These are phyloP conservation scores for Callospermophilus lateralis DNA, from an alignment of 2,113 vertebrate species.

Conservation along the genomic window DNA sequence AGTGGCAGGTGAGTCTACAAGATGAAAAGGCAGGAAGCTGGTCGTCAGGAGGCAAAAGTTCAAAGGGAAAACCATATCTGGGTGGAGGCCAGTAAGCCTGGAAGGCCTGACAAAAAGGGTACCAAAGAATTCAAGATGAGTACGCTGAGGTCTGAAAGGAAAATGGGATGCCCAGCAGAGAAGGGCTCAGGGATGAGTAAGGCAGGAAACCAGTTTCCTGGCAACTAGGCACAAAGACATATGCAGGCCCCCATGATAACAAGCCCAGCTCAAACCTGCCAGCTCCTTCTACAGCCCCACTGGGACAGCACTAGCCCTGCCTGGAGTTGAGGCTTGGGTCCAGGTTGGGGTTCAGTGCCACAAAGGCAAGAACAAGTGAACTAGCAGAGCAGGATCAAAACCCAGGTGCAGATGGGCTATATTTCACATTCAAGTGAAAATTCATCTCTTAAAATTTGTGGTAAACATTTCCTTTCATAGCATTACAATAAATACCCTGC, in stretches of 20 bases:
- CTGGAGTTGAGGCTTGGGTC: not conserved
- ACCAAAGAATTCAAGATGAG: slow-evolving; percentile 11
- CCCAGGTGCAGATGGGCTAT: not conserved
- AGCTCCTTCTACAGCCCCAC: not conserved
- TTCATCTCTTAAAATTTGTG: not conserved
- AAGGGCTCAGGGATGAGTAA: not conserved
- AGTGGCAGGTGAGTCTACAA: not conserved
- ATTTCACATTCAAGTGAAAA: not conserved
- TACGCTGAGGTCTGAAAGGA: not conserved
- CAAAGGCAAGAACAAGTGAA: not conserved
- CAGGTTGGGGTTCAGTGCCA: not conserved
- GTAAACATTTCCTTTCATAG: not conserved
- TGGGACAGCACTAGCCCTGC: not conserved
- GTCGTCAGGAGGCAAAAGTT: not conserved
- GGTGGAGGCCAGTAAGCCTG: not conserved
- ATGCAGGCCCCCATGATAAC: not conserved
- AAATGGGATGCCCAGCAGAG: slow-evolving; percentile 41
- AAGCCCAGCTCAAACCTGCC: not conserved
- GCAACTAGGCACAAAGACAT: slow-evolving; percentile 24
- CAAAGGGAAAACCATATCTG: slow-evolving; percentile 38
- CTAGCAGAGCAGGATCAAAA: not conserved
- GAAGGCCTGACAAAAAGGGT: slow-evolving; percentile 20
- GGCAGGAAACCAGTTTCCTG: slow-evolving; percentile 62
- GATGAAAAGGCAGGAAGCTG: not conserved
- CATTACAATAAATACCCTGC: not conserved